Conservation (phyloP, 1,140 invertebrate species). For the Nasonia giraulti region DNA sequence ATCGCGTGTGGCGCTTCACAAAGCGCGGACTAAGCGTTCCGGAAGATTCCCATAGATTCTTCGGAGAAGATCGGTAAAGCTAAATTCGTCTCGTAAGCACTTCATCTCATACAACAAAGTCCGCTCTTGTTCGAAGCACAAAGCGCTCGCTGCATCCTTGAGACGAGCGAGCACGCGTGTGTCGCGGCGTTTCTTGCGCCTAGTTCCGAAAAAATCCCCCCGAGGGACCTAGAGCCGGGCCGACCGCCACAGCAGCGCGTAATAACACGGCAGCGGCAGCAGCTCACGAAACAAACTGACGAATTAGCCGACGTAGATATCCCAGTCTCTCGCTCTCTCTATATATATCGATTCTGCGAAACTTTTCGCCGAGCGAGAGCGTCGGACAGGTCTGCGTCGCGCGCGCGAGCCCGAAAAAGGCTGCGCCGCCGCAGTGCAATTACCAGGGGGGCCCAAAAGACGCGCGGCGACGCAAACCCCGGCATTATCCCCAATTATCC, state of each 20-base stretch:
- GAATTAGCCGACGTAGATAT: constrained; percentile 59
- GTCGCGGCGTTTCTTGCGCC: constrained; percentile 38
- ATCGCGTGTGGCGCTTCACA: neutral
- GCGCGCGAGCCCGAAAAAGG: constrained; percentile 60
- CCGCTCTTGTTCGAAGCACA: too few relatives aligned
- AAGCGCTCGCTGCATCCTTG: neutral
- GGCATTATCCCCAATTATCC: constrained; percentile 72
- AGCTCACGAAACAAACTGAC: constrained; percentile 66
- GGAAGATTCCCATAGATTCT: neutral
- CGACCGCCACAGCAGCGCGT: constrained; percentile 53
- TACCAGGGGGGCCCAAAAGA: constrained; percentile 58
- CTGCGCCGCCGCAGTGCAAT: constrained; percentile 65
- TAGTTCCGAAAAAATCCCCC: constrained; percentile 35
- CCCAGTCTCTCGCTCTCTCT: neutral
- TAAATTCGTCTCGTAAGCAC: neutral
- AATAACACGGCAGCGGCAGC: constrained; percentile 65
- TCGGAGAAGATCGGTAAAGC: neutral
- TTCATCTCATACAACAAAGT: neutral
- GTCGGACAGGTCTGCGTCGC: constrained; percentile 50
- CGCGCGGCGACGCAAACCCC: constrained; percentile 61
- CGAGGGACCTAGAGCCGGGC: constrained; percentile 53
- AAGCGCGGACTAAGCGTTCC: neutral
- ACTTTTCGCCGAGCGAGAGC: constrained; percentile 7
- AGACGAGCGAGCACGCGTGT: constrained; percentile 11
- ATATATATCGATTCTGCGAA: constrained; percentile 46